Conservation (phyloP, 2,888 invertebrate species). For the Melanophora roralis region DNA sequence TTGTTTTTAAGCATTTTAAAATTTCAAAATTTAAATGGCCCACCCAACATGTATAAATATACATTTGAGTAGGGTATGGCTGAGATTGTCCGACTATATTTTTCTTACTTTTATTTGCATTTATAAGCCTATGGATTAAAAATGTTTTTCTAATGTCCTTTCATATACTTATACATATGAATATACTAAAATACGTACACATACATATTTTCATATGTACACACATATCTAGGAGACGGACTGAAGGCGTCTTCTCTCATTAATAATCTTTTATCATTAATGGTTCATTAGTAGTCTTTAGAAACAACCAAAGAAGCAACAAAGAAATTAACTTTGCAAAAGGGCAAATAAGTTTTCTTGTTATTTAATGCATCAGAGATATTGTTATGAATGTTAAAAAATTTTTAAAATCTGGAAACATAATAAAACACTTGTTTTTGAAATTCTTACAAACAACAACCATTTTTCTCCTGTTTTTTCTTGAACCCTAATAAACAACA, state of each 20-base stretch:
- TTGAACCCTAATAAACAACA: neutral
- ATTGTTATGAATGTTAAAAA: neutral
- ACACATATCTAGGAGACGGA: too few relatives aligned
- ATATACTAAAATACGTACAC: too few relatives aligned
- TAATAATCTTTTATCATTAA: slow-evolving; percentile 47
- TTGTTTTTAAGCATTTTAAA: too few relatives aligned
- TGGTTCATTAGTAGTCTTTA: slow-evolving; percentile 62
- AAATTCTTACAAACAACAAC: slow-evolving; percentile 28
- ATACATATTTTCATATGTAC: too few relatives aligned
- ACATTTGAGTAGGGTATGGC: too few relatives aligned
- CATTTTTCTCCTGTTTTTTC: neutral
- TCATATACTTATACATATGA: too few relatives aligned
- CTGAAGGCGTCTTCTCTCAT: slow-evolving; percentile 25
- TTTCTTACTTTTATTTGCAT: neutral
- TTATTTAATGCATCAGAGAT: neutral
- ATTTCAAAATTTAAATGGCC: too few relatives aligned
- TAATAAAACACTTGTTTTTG: slow-evolving; percentile 48
- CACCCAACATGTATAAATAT: too few relatives aligned
- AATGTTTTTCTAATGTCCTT: too few relatives aligned
- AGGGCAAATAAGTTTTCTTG: neutral
- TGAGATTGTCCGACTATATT: too few relatives aligned
- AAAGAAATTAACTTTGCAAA: slow-evolving; percentile 46
- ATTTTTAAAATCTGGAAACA: neutral
- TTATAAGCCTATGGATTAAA: neutral
- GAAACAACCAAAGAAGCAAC: slow-evolving; percentile 28